Conservation (phyloP, 2,113 vertebrate species). For the Dromaius novaehollandiae region DNA sequence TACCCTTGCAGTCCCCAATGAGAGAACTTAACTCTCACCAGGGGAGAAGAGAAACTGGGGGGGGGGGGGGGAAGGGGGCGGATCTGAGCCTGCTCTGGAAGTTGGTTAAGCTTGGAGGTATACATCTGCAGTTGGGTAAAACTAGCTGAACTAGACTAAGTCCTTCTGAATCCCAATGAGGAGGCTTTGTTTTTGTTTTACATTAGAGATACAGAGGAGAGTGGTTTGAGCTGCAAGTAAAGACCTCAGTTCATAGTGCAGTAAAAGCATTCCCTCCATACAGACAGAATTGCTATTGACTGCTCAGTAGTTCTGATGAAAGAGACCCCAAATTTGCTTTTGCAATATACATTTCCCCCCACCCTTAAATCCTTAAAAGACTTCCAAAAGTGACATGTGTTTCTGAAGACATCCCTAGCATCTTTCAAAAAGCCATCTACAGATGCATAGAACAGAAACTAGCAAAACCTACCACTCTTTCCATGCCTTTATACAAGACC, state of each 20-base stretch:
- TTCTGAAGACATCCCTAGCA: neutral
- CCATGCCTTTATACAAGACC: neutral
- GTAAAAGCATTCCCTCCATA: neutral
- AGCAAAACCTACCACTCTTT: neutral
- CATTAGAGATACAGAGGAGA: neutral
- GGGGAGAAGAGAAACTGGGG: neutral
- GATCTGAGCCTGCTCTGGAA: neutral
- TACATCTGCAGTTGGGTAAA: neutral
- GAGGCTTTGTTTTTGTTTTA: rapidly evolving
- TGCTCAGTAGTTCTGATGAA: neutral
- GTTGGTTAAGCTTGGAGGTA: neutral
- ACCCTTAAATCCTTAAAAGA: neutral
- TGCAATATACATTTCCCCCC: neutral
- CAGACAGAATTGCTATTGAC: neutral
- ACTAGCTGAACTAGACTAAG: neutral
- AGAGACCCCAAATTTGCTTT: neutral
- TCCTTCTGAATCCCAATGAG: neutral
- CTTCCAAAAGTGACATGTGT: neutral
- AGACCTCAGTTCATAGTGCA: rapidly evolving
- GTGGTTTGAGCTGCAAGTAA: neutral
- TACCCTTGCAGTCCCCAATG: neutral
- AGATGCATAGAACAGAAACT: neutral
- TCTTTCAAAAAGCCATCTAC: neutral
- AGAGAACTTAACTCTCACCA: neutral
- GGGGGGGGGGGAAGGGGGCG: no score